Evolutionary conservation across 2,113 vertebrate species (phyloP), one percentile per base, ranked within the genome.

Genomic region (Cyprichromis sp.): DNA sequence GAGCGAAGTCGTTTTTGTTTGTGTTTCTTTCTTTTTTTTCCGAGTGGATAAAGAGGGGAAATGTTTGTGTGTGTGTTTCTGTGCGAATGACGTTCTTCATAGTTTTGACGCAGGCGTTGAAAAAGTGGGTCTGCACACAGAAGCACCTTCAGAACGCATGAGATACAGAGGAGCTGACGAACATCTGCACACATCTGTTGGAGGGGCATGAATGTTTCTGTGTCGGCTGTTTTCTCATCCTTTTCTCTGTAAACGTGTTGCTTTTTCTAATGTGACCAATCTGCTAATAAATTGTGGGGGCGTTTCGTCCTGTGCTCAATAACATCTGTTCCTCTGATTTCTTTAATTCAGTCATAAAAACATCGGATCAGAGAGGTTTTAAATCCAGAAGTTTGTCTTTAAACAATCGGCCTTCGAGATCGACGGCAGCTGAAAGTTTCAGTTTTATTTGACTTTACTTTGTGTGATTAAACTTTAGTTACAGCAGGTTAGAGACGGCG

Each of bases 261-360:
- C 42, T 88, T 89, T 85, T 89, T 82, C 80, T 88, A 85, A 89
- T 91, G 92, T 96, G 95, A 96, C 94, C 95, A 96, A 95, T 94
- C 92, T 94, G 92, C 92, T 87, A 95, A 95, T 95, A 96, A 96
- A 96, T 91, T 66, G 91, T 94, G 94, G 95, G 94, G 90, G 90
- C 90, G 86, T 94, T 82, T 88, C 81, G 94, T 94, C 90, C 86
- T 47, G 81, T 93, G 86, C 73, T 85, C 90, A 89, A 87, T 89
- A 59, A 89, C 89, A 68, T 83, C 89, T 42, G 82, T 92, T 91
- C 80, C 86, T 88, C 54, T 76, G 21, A 47, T 89, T 92, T 92
- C 11, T 88, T 88, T 85, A 26, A 80, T 50, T 21, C n/a, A 59
- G 45, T 57, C 85, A 21, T 1, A 5, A 73, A 55, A 71, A 61